phyloP scores from a whole-genome alignment of 2,888 invertebrate genomes.

The Lycaena phlaeas region DNA sequence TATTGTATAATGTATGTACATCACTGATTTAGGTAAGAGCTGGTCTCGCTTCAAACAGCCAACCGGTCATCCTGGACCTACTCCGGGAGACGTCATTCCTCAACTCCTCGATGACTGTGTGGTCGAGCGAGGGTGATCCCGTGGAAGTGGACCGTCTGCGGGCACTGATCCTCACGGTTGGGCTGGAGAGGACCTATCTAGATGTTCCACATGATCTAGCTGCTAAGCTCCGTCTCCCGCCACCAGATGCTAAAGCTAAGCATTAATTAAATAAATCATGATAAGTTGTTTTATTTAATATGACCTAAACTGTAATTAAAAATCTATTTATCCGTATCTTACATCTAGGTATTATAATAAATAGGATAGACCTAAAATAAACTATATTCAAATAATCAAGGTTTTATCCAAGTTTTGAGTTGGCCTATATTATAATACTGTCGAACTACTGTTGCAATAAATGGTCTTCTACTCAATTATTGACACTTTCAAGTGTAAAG shows the following conservation, averaged over 20 bases:
- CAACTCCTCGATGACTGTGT: slow-evolving; percentile 83
- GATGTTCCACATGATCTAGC: slow-evolving; percentile 81
- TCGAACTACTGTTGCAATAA: no score
- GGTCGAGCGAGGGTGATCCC: slow-evolving; percentile 79
- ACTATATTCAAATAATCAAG: no score
- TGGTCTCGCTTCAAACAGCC: slow-evolving; percentile 76
- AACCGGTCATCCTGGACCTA: slow-evolving; percentile 73
- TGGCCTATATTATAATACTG: no score
- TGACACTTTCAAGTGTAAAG: no score
- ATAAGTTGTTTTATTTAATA: not conserved
- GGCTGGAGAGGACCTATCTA: slow-evolving; percentile 79
- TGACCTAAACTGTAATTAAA: no score
- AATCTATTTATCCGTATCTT: no score
- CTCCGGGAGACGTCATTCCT: slow-evolving; percentile 62
- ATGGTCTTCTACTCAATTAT: no score
- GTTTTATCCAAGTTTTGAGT: no score
- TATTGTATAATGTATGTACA: no score
- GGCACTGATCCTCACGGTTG: slow-evolving; percentile 77
- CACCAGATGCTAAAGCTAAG: slow-evolving; percentile 34
- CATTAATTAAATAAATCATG: slow-evolving; percentile 33
- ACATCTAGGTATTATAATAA: no score
- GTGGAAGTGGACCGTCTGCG: slow-evolving; percentile 78
- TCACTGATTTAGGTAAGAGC: slow-evolving; percentile 49
- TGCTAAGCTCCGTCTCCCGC: slow-evolving; percentile 59
- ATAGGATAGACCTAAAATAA: no score